Evolutionary conservation across 2,888 invertebrate species (phyloP).

Genomic region (Lithophane leautieri): DNA sequence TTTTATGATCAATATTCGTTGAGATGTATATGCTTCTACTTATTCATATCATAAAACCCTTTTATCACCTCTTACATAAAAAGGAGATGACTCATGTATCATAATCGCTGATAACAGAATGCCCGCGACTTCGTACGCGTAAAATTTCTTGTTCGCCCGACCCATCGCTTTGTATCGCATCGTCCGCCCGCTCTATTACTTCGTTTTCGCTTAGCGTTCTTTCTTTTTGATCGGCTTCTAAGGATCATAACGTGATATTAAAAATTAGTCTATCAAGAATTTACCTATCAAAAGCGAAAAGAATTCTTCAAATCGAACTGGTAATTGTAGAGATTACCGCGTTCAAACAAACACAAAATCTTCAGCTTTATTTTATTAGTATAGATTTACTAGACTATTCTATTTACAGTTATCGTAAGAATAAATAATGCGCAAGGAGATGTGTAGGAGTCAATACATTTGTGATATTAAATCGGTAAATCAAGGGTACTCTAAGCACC

Average conservation of each 20-base stretch:
- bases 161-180: too few relatives aligned
- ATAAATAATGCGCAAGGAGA: slow-evolving; percentile 43
- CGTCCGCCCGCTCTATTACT: not conserved
- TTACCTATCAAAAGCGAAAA: too few relatives aligned
- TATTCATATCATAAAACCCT: slow-evolving; percentile 10
- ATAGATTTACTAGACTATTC: not conserved
- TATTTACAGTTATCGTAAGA: slow-evolving; percentile 38
- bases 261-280: too few relatives aligned
- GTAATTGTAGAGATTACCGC: not conserved
- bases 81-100: slow-evolving; percentile 12
- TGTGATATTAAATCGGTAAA: slow-evolving; percentile 78
- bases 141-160: too few relatives aligned
- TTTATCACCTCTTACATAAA: slow-evolving; percentile 2
- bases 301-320: not conserved
- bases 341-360: not conserved
- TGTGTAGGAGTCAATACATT: slow-evolving; percentile 74
- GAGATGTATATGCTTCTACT: not conserved
- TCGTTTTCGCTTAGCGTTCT: not conserved
- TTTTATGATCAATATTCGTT: not conserved
- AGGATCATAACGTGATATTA: too few relatives aligned
- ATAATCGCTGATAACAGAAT: slow-evolving; percentile 11
- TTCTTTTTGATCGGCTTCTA: not conserved
- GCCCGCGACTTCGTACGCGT: not conserved
- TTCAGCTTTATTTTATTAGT: not conserved
- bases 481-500: slow-evolving; percentile 75